Evolutionary conservation across 2,797 vertebrate species (phyloP), one percentile per base, ranked within the genome.

Genomic region (Pangasius sanitwongsei): DNA sequence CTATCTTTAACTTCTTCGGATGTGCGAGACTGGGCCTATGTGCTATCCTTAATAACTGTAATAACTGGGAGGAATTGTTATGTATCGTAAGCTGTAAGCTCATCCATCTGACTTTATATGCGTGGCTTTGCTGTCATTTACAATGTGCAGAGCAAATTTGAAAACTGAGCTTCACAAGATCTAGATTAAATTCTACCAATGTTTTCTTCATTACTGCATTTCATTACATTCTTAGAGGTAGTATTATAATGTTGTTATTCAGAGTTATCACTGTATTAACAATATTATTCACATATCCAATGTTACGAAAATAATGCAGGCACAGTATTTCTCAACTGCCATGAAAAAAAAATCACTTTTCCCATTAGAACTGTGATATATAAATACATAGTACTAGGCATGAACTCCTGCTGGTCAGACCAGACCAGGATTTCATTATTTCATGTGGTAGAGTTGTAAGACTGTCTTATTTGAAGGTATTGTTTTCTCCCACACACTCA

Each of bases 1-100:
- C 59, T 53, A 25, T 72, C 41, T 57, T 75, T 74, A 84, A 88
- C 72, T 41, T 72, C 72, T 41, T 72, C 28, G 28, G 15, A 87
- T 53, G 34, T 23, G 25, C 74, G 28, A 55, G 50, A 59, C 50
- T 57, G 16, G 61, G 61, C 70, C 75, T 31, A n/a, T 72, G 20
- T 69, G 63, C 53, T 50, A 7, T 50, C 57, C n/a, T 50, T 70
- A 85, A 55, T 85, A 85, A 72, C 83, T 28, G 2, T 81, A 77
- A 88, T 82, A 87, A 72, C 15, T 69, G 82, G 85, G 59, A 86
- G 37, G 67, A 86, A 61, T 65, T 88, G 44, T 88, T 75, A 57
- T 31, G 18, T 31, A 41, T 18, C 2, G 1, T 75, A 41, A 65
- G 41, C 20, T 78, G 31, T 85, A 28, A 57, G 55, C 31, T 88